phyloP scores from a whole-genome alignment of 2,113 vertebrate genomes.

The Lophotis ruficrista region DNA sequence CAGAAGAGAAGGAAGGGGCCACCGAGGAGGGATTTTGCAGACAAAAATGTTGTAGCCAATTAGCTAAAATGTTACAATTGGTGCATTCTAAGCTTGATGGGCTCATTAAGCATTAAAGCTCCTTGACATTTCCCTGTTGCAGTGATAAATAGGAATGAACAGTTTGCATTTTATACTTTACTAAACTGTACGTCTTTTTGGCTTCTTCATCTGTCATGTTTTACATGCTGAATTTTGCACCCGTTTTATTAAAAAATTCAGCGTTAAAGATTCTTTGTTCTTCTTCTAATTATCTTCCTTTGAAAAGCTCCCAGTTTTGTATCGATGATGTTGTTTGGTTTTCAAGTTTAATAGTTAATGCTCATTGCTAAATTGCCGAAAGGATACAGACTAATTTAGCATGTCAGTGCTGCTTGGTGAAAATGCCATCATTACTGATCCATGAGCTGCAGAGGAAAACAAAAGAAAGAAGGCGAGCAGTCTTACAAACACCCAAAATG shows the following conservation, averaged over 20 bases:
- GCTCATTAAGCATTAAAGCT: constrained; percentile 85
- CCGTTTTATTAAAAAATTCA: neutral
- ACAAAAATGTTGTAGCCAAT: constrained; percentile 81
- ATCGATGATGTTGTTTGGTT: constrained; percentile 46
- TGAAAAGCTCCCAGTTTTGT: constrained; percentile 41
- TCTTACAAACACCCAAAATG: neutral
- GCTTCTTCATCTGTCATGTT: neutral
- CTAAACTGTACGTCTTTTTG: neutral
- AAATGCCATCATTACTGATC: constrained; percentile 82
- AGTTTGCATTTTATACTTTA: constrained; percentile 43
- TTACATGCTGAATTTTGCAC: neutral
- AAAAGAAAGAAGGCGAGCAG: neutral
- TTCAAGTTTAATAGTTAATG: constrained; percentile 62
- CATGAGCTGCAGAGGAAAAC: constrained; percentile 36
- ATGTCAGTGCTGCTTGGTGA: constrained; percentile 65
- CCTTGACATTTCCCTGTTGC: constrained; percentile 79
- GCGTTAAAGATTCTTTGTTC: neutral
- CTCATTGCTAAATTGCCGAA: constrained; percentile 72
- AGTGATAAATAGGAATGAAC: constrained; percentile 60
- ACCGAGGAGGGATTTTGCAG: constrained; percentile 3
- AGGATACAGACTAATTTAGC: constrained; percentile 75
- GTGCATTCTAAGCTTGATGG: constrained; percentile 74
- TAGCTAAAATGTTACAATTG: constrained; percentile 83
- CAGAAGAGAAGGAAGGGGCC: neutral
- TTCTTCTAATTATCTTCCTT: neutral